phyloP scores from a whole-genome alignment of 1,140 invertebrate species.

The Drosophila mauritiana region DNA sequence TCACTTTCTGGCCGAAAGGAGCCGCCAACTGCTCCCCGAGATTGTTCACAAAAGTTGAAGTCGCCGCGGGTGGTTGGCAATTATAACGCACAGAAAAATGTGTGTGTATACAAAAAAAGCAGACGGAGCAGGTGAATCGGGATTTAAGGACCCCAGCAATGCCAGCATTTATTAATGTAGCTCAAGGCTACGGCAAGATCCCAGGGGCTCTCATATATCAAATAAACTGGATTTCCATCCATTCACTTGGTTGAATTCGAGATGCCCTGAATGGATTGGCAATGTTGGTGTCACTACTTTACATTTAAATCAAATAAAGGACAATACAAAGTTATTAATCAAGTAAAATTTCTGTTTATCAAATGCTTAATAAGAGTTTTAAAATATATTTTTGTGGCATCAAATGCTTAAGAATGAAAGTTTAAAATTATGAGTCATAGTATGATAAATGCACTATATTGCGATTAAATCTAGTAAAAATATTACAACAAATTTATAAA shows the following conservation, averaged over 20 bases:
- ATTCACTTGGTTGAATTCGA: not conserved
- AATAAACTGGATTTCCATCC: constrained; percentile 6
- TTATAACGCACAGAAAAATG: constrained; percentile 60
- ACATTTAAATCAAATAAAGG: not conserved
- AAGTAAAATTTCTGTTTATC: no score
- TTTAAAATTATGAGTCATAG: not conserved
- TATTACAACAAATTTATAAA: no score
- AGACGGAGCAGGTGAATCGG: constrained; percentile 44
- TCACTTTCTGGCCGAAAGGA: constrained; percentile 51
- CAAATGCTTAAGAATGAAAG: no score
- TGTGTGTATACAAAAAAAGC: constrained; percentile 8
- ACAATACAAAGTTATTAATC: no score
- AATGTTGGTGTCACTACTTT: no score
- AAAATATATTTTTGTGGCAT: no score
- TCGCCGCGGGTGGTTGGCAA: constrained; percentile 68
- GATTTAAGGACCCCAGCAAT: constrained; percentile 39
- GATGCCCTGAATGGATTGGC: constrained; percentile 2
- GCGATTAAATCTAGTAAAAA: no score
- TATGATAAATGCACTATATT: no score
- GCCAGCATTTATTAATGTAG: constrained; percentile 44
- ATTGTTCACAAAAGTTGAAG: constrained; percentile 51
- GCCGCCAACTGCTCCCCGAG: constrained; percentile 33
- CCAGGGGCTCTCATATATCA: constrained; percentile 39
- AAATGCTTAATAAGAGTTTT: no score
- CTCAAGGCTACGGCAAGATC: constrained; percentile 25